Percentiles rank a stretch among this genome's conserved stretches.
Conservation (phyloP, 2,113 vertebrate genomes). For the Uria aalge region DNA sequence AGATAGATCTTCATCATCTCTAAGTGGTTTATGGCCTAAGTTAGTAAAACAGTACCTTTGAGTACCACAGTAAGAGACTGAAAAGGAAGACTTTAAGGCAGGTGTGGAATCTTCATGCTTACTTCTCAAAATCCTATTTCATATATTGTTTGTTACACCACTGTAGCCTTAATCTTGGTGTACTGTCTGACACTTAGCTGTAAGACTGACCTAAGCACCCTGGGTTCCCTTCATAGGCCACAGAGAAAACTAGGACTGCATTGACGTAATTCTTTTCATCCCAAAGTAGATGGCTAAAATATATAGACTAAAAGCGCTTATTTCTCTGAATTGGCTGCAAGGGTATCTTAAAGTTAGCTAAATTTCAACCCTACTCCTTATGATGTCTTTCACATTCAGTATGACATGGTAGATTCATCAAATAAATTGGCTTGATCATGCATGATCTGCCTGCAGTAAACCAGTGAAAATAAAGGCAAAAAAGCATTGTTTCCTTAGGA, state of each 20-base stretch:
- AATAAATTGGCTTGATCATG: neutral
- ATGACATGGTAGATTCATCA: neutral
- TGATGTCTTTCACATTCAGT: neutral
- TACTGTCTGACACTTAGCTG: neutral
- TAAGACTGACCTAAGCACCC: neutral
- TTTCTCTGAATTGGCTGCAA: neutral
- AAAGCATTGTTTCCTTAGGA: neutral
- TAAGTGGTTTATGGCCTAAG: neutral
- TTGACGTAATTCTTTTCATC: neutral
- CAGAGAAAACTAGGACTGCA: neutral
- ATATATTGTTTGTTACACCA: neutral
- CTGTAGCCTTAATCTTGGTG: neutral
- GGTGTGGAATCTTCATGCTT: neutral
- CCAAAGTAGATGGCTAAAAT: neutral
- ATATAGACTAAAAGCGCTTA: neutral
- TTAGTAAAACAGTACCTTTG: neutral
- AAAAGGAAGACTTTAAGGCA: neutral
- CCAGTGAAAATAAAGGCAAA: neutral
- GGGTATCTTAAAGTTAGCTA: neutral
- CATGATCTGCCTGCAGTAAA: neutral
- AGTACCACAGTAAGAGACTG: neutral
- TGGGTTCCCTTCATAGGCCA: accelerated
- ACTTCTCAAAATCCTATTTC: neutral
- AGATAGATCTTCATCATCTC: neutral
- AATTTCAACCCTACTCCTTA: neutral